Evolutionary conservation across 2,797 vertebrate species (phyloP).

Genomic region (Calcarius lapponicus): DNA sequence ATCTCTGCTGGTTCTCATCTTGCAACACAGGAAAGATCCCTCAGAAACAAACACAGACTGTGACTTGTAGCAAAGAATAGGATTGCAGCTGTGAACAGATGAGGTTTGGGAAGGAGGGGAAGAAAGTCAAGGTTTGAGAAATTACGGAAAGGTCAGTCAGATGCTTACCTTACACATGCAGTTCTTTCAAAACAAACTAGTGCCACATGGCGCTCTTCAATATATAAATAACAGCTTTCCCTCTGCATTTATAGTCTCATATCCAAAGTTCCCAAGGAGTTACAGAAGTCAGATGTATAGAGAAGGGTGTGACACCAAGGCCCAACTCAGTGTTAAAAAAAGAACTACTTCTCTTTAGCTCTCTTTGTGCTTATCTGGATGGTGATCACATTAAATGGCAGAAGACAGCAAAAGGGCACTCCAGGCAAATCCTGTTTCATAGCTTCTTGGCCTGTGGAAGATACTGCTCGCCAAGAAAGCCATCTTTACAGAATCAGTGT

Average conservation of each 20-base stretch:
- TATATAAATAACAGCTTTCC: neutral
- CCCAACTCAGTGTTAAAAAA: neutral
- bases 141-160: slow-evolving; percentile 23
- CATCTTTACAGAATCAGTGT: neutral
- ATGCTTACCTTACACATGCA: neutral
- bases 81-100: neutral
- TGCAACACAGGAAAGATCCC: neutral
- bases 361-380: neutral
- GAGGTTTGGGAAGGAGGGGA: neutral
- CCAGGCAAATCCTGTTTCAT: neutral
- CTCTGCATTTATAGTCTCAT: neutral
- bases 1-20: neutral
- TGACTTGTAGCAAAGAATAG: neutral
- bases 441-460: neutral
- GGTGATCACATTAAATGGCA: neutral
- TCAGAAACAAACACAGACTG: slow-evolving; percentile 25
- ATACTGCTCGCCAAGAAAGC: neutral
- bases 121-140: neutral
- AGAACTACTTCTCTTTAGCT: neutral
- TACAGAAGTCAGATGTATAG: neutral
- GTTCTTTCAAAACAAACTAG: neutral
- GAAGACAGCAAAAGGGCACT: neutral
- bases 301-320: neutral
- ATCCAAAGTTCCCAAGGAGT: neutral
- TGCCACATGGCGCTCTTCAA: neutral